Evolutionary conservation across 2,113 vertebrate genomes (phyloP).

Genomic region (Chaetops frenatus): DNA sequence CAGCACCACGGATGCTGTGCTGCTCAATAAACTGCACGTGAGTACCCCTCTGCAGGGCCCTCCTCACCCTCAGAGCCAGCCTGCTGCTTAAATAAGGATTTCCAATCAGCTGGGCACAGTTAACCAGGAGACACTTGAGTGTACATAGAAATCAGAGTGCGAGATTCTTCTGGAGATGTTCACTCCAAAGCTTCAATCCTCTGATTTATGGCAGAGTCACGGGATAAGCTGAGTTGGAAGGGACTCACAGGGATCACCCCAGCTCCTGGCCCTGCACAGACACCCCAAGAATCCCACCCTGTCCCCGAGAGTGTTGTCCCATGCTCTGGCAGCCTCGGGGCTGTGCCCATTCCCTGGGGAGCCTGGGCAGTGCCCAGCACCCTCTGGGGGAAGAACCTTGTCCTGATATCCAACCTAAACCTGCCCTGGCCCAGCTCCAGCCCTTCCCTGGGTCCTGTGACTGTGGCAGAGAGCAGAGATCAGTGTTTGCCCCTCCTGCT

Average conservation of each 20-base stretch:
- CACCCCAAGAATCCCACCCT: background rate
- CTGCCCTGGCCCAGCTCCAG: background rate
- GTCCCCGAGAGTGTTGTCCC: background rate
- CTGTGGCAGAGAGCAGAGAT: background rate
- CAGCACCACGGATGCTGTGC: slow-evolving; percentile 90
- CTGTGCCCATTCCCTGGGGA: background rate
- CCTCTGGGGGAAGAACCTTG: background rate
- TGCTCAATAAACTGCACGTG: slow-evolving; percentile 95
- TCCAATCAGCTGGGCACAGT: background rate
- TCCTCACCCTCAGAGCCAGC: fast-evolving
- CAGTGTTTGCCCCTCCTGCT: background rate
- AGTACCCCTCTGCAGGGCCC: slow-evolving; percentile 23
- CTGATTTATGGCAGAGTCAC: fast-evolving
- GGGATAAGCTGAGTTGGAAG: background rate
- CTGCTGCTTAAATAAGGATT: fast-evolving
- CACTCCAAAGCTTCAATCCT: fast-evolving
- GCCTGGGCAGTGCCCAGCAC: background rate
- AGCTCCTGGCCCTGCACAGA: background rate
- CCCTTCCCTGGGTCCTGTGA: background rate
- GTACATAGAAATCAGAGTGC: fast-evolving
- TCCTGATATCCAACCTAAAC: fast-evolving
- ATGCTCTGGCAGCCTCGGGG: background rate
- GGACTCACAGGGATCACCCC: background rate
- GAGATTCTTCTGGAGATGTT: fast-evolving
- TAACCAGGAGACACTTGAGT: fast-evolving